Conservation (phyloP, 2,888 invertebrate species). For the Oscheius sp. region DNA sequence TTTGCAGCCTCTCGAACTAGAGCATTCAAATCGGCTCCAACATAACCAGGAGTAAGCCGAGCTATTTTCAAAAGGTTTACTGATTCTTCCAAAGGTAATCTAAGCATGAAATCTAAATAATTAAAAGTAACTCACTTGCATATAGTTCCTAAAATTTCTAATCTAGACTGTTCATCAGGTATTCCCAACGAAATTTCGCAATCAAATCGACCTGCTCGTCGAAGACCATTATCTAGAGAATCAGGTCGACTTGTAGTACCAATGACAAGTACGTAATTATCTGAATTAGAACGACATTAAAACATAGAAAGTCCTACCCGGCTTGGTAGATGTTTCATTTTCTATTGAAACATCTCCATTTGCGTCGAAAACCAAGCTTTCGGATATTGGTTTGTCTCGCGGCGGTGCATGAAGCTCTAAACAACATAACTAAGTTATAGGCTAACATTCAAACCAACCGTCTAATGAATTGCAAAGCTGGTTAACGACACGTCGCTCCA, state of each 20-base stretch:
- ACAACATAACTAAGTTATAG: too few relatives aligned
- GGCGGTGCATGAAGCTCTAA: constrained; percentile 51
- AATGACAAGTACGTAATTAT: constrained; percentile 75
- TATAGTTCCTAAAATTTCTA: constrained; percentile 61
- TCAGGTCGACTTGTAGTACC: constrained; percentile 96
- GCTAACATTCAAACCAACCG: too few relatives aligned
- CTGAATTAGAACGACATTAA: background rate
- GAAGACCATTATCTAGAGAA: constrained; percentile 87
- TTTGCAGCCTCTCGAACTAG: constrained; percentile 85
- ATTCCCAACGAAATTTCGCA: constrained; percentile 84
- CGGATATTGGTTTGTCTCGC: constrained; percentile 47
- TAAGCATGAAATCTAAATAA: constrained; percentile 16
- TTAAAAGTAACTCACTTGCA: constrained; percentile 48
- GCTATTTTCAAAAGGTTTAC: constrained; percentile 82
- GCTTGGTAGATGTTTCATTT: too few relatives aligned
- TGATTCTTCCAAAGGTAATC: constrained; percentile 78
- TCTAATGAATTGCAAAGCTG: constrained; percentile 90
- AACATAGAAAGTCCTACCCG: constrained; percentile 7
- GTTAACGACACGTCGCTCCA: constrained; percentile 93
- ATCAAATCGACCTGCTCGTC: constrained; percentile 72
- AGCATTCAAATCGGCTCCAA: constrained; percentile 80
- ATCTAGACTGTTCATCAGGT: constrained; percentile 84
- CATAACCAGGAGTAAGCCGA: constrained; percentile 90
- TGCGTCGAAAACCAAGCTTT: constrained; percentile 44
- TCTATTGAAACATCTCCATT: constrained; percentile 49